Evolutionary conservation across 2,888 invertebrate genomes (phyloP), one percentile per base, ranked within the genome.

Genomic region (Morpho achilles): DNA sequence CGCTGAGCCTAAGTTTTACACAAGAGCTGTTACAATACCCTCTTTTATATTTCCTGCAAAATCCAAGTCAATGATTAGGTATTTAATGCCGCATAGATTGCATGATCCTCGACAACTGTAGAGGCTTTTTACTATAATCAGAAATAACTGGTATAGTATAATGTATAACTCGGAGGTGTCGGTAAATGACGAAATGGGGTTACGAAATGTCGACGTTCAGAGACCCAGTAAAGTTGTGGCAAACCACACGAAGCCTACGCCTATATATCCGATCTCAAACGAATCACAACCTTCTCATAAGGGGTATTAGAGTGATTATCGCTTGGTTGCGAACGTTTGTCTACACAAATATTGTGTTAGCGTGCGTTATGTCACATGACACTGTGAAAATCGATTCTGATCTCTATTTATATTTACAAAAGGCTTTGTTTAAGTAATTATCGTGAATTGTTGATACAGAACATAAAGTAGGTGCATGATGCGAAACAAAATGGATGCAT

Each of bases 291-390:
- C 59, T 58, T 56, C 59, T 6, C 22, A 16, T 39, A 22, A 45
- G 48, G 44, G 16, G 42, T 41, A 57, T 64, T 63, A 58, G 61
- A 59, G 43, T 57, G 49, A 63, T 45, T 59, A 63, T 66, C 54
- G 61, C 58, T 53, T 59, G 53, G 16, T 47, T 53, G 40, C 52
- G 49, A 60, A 54, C 61, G 56, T 55, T 53, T 50, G 61, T 63
- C 62, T 60, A 54, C 55, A 60, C 63, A 63, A 61, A 67, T 55
- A 65, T 61, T 66, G 64, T 60, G 53, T 51, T 50, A 59, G 52
- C 61, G 56, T 47, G 52, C 47, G 42, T 59, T 60, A 53, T 58
- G 55, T 64, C 56, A 59, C 62, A 53, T 57, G 47, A 56, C 40
- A 16, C 52, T 40, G 32, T 39, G 41, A 40, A 54, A 57, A 56